Conservation (phyloP, 1,140 invertebrate genomes). For the Oryzaephilus surinamensis region DNA sequence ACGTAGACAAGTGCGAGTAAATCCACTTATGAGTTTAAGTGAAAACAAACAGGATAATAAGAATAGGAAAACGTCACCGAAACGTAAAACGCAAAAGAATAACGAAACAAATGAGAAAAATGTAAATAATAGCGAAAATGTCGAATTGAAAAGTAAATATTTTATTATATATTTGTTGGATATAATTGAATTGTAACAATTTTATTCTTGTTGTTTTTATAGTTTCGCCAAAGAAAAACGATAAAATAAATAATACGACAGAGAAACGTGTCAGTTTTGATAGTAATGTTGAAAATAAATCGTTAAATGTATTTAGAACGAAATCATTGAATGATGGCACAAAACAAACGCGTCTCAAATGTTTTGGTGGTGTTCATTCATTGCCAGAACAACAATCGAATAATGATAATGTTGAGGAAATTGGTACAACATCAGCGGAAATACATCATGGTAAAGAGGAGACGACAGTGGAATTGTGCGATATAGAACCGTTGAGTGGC, state of each 20-base stretch:
- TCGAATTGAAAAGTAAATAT: not conserved
- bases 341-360: not conserved
- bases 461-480: conserved; percentile 27
- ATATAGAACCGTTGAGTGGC: conserved; percentile 36
- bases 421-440: not conserved
- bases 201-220: too few relatives aligned
- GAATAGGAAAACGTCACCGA: conserved; percentile 4
- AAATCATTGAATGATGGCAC: conserved; percentile 7
- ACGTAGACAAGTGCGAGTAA: conserved; percentile 16
- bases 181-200: not conserved
- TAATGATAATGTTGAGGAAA: conserved; percentile 1
- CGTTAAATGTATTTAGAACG: not conserved
- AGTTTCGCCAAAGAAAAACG: not conserved
- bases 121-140: not conserved
- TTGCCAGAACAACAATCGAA: not conserved
- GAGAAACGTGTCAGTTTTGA: conserved; percentile 28
- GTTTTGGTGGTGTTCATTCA: not conserved
- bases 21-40: conserved; percentile 20
- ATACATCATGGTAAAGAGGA: conserved; percentile 12
- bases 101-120: conserved; percentile 1
- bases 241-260: not conserved
- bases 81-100: conserved; percentile 3
- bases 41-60: conserved; percentile 5
- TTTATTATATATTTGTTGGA: too few relatives aligned
- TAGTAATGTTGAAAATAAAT: conserved; percentile 8